Percentiles rank a stretch among this genome's conserved stretches.
Evolutionary conservation across 2,797 vertebrate genomes (phyloP).

Genomic region (Microchirus variegatus): DNA sequence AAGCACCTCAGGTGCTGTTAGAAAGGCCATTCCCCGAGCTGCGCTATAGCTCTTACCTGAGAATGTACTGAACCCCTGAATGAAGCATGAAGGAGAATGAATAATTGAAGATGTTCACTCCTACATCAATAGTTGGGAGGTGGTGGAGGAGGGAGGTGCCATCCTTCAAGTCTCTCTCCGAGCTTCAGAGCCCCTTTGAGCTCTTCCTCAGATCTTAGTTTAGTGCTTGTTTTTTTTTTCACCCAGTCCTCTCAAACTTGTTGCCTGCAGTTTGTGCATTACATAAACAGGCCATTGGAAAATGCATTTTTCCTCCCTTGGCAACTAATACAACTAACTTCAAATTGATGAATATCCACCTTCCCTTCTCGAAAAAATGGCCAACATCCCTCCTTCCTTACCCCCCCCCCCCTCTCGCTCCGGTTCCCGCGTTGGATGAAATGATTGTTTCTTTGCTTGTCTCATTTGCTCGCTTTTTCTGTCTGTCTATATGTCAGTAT

Average conservation of each 20-base stretch:
- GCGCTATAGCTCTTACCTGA: constrained; percentile 70
- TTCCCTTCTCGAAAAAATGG: constrained; percentile 43
- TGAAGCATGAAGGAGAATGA: constrained; percentile 80
- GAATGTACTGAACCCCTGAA: constrained; percentile 71
- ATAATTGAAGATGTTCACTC: constrained; percentile 71
- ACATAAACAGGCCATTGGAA: constrained; percentile 37
- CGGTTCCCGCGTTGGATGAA: constrained; percentile 71
- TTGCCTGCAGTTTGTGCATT: constrained; percentile 62
- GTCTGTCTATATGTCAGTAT: constrained; percentile 80
- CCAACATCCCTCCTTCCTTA: constrained; percentile 55
- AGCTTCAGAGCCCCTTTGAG: constrained; percentile 43
- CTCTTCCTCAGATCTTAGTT: constrained; percentile 35
- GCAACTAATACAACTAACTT: constrained; percentile 66
- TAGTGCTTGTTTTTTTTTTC: constrained; percentile 34
- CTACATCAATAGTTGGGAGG: constrained; percentile 65
- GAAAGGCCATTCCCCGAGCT: constrained; percentile 56
- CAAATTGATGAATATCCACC: constrained; percentile 61
- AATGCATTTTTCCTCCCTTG: constrained; percentile 57
- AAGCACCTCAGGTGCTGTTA: constrained; percentile 63
- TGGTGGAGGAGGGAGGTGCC: constrained; percentile 74
- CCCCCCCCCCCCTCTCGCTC: constrained; percentile 64
- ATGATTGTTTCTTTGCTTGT: constrained; percentile 72
- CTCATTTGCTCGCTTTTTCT: constrained; percentile 76
- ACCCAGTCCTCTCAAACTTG: constrained; percentile 34
- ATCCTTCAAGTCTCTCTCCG: constrained; percentile 52